Base-by-base conservation (phyloP, 2,888 invertebrate genomes). In the Aphidoletes aphidimyza region DNA sequence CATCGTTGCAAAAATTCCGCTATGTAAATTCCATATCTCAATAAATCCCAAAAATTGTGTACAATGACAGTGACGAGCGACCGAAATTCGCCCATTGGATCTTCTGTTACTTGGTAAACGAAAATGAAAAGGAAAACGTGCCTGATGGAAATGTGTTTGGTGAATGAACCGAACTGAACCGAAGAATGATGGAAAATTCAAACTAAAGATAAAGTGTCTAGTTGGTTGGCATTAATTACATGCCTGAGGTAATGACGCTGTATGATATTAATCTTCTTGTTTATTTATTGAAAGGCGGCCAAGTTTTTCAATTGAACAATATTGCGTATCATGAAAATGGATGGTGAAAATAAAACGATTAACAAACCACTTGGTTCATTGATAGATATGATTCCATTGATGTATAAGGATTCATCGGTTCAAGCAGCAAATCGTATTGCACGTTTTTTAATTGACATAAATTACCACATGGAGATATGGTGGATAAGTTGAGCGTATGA, bases 391-490 rank as follows among this genome's bases (percentile, higher is more conserved):
- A 54, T 30, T 14, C 30, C 2, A 2, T 30, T 69, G 30, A 30
- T 14, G n/a, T n/a, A 1, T 14, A 69, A 30, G 69, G 14, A 14
- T 30, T 69, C 26, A 11, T 17, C n/a, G n/a, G 47, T 14, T 47
- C 2, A 11, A 47, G 19, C 69, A 14, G 5, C 14, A 69, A 30
- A 30, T 69, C 34, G 69, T 30, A 30, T 69, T 69, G 30, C 30
- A 69, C 69, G 69, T 69, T 69, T 30, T 30, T 69, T 69, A 69
- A 69, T 69, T 69, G 69, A 69, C 30, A 30, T 69, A 69, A 69
- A 69, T 69, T 69, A 30, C 69, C 26, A 11, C 69, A 69, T 69
- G 30, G 30, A 69, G 69, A 69, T 69, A 30, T 6, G 14, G 69
- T 2, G 5, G n/a, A n/a, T n/a, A 69, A 69, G 11, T 69, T 11